phyloP scores from a whole-genome alignment of 1,140 invertebrate genomes.

The Diorhabda carinulata region DNA sequence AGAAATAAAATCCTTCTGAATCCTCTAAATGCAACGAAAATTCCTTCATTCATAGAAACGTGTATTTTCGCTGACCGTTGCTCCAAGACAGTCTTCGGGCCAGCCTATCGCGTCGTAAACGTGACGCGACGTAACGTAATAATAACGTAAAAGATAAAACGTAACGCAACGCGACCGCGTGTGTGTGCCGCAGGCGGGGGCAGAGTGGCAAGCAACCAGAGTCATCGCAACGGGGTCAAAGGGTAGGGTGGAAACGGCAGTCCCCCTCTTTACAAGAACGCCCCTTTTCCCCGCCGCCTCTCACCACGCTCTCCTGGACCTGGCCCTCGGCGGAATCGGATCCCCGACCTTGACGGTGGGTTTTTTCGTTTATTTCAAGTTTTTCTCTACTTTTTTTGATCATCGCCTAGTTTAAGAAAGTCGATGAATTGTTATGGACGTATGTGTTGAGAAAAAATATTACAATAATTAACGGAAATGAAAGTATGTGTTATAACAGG shows the following conservation, averaged over 20 bases:
- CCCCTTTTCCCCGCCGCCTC: conserved; percentile 35
- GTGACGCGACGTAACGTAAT: conserved; percentile 5
- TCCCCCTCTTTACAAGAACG: conserved; percentile 20
- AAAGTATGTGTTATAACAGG: too few relatives aligned
- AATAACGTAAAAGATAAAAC: conserved; percentile 5
- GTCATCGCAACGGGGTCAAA: conserved; percentile 11
- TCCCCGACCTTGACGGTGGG: conserved; percentile 42
- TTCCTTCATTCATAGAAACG: neutral
- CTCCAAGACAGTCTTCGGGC: conserved; percentile 49
- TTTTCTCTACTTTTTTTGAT: too few relatives aligned
- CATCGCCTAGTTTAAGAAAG: too few relatives aligned
- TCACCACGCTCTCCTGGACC: conserved; percentile 42
- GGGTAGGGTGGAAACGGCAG: conserved; percentile 21
- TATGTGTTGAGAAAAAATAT: too few relatives aligned
- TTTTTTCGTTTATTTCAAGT: conserved; percentile 4
- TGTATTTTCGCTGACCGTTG: conserved; percentile 43
- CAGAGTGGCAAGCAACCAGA: conserved; percentile 6
- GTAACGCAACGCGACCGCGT: conserved; percentile 8
- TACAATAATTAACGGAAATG: too few relatives aligned
- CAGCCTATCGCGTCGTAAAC: conserved; percentile 39
- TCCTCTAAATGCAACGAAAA: neutral
- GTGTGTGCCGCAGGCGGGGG: conserved; percentile 21
- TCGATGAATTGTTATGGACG: too few relatives aligned
- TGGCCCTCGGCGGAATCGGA: conserved; percentile 42
- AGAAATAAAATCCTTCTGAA: too few relatives aligned